Base-by-base conservation (phyloP, 64 coral and sea anemone species). In the Stylophora pistillata region DNA sequence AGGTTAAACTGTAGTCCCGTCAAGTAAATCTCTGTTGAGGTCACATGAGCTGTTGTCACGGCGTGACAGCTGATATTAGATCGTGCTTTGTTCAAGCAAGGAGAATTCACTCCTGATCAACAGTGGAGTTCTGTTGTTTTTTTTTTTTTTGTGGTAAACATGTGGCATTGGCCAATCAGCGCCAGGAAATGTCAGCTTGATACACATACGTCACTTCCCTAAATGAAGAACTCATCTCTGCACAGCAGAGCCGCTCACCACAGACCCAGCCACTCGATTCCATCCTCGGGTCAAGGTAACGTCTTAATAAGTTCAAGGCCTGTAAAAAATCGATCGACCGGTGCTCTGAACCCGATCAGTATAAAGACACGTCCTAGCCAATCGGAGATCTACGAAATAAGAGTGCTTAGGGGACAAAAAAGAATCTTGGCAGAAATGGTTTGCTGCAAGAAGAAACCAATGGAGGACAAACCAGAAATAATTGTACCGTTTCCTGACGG, bases 401-500 rank as follows among this genome's bases (percentile, higher is more conserved):
- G 58, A 82, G 29, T 25, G 32, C 33, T n/a, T 13, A 47, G 37
- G 37, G 37, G 64, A 15, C 11, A 76, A 76, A 29, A 57, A 58
- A 65, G 57, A 86, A 15, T 26, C 9, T 47, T 87, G 10, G 5
- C 16, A 3, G 75, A 85, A 60, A 93, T 93, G 91, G 26, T 89
- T 15, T 89, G 92, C 77, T 94, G 91, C 65, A 93, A 87, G 82
- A 98, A 94, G 71, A 87, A 88, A 72, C 29, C 77, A 15, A 72
- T 82, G 88, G 53, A 94, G 2, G 73, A 95, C 79, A 95, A 99
- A 33, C 76, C 77, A 1, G 78, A 95, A 68, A 34, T 59, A 11
- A 17, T 88, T 17, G 97, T 99, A 12, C 81, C 85, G 15, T 90
- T 89, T 88, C 97, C 97, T 16, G 97, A 99, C 58, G 97, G 97